Evolutionary conservation across 2,888 invertebrate genomes (phyloP), one percentile per base, ranked within the genome.

Genomic region (Drosophila meridionalis): DNA sequence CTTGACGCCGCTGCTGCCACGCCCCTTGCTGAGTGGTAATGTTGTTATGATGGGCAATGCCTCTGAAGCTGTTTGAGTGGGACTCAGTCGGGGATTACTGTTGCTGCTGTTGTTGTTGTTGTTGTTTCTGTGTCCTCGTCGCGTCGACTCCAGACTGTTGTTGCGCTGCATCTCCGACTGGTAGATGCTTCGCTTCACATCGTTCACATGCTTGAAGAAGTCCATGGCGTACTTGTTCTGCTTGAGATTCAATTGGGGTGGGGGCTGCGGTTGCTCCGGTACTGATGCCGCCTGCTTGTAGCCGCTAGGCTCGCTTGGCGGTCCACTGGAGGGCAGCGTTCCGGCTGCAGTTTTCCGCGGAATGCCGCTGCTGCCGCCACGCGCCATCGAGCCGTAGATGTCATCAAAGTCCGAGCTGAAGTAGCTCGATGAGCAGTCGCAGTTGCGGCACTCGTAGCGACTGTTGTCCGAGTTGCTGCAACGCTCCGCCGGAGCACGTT

Each of bases 361-460:
- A 57, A 92, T 91, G 14, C 92, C 91, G 14, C 91, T 91, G 62
- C 87, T 82, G 0, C 86, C 87, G 9, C 90, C 82, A 0, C 78
- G 81, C 0, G 84, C 90, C 47, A 81, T 78, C 0, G 85, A 80
- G 4, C 92, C 91, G 40, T 93, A 93, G 11, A 92, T 73, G 20
- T 93, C 93, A 78, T 93, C 93, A 40, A 93, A 93, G 43, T 93
- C 93, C 0, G 93, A 93, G 28, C 93, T 93, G 45, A 93, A 93
- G 55, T 93, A 93, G 38, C 93, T 93, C 4, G 93, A 93, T 4
- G 93, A 93, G 67, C 93, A 93, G 56, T 93, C 93, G 62, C 93
- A 93, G 43, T 93, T 93, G 11, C 92, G 87, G 62, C 93, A 93
- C 76, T 93, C 93, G 42, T 93, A 93, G 3, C 92, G 92, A 65